Conservation (phyloP, 2,113 vertebrate genomes). For the Sinocyclocheilus rhinocerous region DNA sequence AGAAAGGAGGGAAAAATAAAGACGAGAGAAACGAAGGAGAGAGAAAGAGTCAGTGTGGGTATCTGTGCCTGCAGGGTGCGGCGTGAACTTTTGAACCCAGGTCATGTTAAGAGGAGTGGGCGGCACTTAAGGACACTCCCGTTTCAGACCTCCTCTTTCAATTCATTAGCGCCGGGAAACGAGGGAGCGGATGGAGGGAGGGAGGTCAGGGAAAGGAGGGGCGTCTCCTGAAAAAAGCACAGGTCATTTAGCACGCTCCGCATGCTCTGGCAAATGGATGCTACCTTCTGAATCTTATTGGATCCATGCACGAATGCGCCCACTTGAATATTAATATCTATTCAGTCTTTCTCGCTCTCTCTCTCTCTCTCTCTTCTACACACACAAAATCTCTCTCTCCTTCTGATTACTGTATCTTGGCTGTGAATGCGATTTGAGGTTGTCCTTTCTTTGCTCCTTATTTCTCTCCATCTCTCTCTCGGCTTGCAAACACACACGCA, state of each 20-base stretch:
- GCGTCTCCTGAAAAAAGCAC: constrained; percentile 64
- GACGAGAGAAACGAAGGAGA: constrained; percentile 29
- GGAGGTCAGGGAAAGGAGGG: constrained; percentile 59
- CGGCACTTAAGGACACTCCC: constrained; percentile 72
- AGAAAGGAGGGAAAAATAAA: constrained; percentile 58
- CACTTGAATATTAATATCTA: constrained; percentile 84
- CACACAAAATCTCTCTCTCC: not conserved
- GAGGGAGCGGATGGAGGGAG: constrained; percentile 55
- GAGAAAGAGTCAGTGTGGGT: constrained; percentile 66
- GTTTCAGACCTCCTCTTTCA: constrained; percentile 67
- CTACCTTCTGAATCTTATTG: constrained; percentile 89
- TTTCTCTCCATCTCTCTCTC: constrained; percentile 20
- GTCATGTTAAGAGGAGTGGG: constrained; percentile 77
- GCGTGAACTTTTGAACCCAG: constrained; percentile 96
- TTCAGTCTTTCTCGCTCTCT: constrained; percentile 74
- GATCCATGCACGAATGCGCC: constrained; percentile 87
- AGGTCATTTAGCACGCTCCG: constrained; percentile 84
- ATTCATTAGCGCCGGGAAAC: constrained; percentile 75
- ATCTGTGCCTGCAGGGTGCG: constrained; percentile 82
- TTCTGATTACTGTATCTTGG: constrained; percentile 25
- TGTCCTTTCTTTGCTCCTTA: constrained; percentile 26
- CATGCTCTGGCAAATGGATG: constrained; percentile 85
- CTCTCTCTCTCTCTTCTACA: not conserved
- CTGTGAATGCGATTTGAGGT: constrained; percentile 18
- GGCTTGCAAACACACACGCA: not conserved